Evolutionary conservation across 1,140 invertebrate species (phyloP).

Genomic region (Paraescarpia echinospica): DNA sequence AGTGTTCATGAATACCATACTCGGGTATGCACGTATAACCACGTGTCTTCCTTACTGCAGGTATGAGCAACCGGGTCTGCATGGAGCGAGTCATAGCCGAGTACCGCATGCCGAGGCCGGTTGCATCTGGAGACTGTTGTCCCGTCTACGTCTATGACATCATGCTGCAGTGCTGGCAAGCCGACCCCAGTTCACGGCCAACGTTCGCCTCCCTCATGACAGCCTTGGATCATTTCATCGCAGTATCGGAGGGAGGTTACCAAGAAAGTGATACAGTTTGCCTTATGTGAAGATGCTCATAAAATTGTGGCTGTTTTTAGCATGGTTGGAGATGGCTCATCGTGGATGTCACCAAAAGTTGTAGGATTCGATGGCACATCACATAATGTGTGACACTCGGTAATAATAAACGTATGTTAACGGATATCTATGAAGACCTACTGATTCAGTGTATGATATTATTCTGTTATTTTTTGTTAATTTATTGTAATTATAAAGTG

Average conservation of each 20-base stretch:
- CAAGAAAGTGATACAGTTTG: background rate
- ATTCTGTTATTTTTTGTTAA: background rate
- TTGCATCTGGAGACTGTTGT: constrained; percentile 60
- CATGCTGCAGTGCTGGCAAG: constrained; percentile 60
- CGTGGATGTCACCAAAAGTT: no score
- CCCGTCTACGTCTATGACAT: constrained; percentile 84
- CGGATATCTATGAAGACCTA: background rate
- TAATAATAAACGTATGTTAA: no score
- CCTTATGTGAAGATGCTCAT: background rate
- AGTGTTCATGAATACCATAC: background rate
- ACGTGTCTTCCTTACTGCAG: background rate
- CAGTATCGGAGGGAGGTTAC: constrained; percentile 72
- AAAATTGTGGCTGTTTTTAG: background rate
- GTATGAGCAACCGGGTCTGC: constrained; percentile 67
- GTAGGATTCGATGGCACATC: no score
- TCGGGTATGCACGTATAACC: background rate
- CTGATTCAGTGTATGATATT: background rate
- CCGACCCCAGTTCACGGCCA: constrained; percentile 85
- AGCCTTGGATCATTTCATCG: constrained; percentile 95
- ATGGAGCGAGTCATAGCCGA: constrained; percentile 94
- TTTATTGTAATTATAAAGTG: background rate
- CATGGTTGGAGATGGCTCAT: background rate
- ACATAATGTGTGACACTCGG: no score
- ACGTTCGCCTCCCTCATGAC: constrained; percentile 96
- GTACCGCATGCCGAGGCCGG: constrained; percentile 87